Evolutionary conservation across 2,888 invertebrate genomes (phyloP).

Genomic region (Cerceris ruficornis): DNA sequence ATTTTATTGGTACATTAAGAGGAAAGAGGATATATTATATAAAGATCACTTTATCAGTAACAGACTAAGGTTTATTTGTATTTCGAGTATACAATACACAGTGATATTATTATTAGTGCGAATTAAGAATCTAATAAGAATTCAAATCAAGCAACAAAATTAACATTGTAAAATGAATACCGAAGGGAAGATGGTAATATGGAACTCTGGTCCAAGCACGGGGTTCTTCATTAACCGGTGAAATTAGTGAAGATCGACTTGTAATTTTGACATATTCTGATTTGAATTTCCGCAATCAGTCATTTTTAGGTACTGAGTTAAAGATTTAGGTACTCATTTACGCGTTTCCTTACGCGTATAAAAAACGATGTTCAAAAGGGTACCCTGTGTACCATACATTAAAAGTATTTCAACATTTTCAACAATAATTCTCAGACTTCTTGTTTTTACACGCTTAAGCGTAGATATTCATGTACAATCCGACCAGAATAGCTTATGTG

Average conservation of each 20-base stretch:
- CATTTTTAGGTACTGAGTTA: not conserved
- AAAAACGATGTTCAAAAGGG: not conserved
- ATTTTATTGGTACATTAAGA: not conserved
- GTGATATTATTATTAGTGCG: constrained; percentile 76
- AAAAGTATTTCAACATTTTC: not conserved
- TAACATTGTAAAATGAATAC: constrained; percentile 37
- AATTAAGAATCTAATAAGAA: constrained; percentile 67
- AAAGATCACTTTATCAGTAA: constrained; percentile 53
- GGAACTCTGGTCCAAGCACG: constrained; percentile 10
- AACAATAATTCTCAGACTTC: constrained; percentile 2
- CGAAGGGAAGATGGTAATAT: constrained; percentile 34
- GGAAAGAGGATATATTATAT: not conserved
- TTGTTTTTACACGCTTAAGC: not conserved
- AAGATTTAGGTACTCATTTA: not conserved
- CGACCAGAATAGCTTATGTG: constrained; percentile 6
- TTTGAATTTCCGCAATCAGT: no score
- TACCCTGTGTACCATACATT: not conserved
- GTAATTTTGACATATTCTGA: no score
- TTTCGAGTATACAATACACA: constrained; percentile 77
- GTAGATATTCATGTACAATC: not conserved
- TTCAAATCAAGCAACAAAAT: constrained; percentile 64
- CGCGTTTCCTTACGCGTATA: not conserved
- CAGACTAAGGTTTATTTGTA: constrained; percentile 79
- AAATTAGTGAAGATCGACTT: no score
- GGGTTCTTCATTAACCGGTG: no score